Evolutionary conservation across 2,113 vertebrate genomes (phyloP).

Genomic region (Rostratula benghalensis): DNA sequence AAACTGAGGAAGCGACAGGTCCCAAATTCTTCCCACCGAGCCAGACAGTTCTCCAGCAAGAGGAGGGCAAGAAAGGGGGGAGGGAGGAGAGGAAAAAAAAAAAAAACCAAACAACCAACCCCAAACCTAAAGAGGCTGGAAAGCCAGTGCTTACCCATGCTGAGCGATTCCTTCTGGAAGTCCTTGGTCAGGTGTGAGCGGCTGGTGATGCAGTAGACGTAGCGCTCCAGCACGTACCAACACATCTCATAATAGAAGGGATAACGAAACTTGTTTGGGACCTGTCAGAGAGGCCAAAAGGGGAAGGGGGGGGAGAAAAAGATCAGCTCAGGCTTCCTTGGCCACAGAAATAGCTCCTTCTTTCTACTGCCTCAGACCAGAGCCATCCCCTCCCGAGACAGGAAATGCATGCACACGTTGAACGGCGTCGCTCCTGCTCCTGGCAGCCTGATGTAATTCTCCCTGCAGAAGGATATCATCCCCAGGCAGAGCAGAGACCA

Average conservation of each 20-base stretch:
- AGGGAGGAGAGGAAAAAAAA: neutral
- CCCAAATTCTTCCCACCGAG: neutral
- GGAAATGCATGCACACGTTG: neutral
- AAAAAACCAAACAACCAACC: too few species aligned
- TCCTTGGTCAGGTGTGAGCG: conserved; percentile 93
- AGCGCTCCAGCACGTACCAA: conserved; percentile 97
- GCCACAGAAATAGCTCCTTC: neutral
- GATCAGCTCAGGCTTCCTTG: neutral
- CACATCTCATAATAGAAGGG: conserved; percentile 99
- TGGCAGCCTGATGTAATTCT: neutral
- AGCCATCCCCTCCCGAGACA: neutral
- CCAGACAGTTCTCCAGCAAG: neutral
- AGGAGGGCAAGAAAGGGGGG: neutral
- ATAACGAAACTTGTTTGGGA: conserved; percentile 96
- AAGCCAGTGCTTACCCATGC: conserved; percentile 81
- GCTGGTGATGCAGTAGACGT: conserved; percentile 93
- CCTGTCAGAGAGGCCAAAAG: conserved; percentile 73
- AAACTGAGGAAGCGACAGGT: neutral
- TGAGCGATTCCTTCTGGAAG: conserved; percentile 94
- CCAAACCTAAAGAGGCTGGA: neutral
- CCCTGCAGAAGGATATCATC: neutral
- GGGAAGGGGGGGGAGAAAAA: neutral
- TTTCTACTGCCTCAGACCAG: neutral
- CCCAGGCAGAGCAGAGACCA: neutral
- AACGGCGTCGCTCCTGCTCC: neutral